Conservation (phyloP, 2,797 vertebrate species). For the Denticeps clupeoides region DNA sequence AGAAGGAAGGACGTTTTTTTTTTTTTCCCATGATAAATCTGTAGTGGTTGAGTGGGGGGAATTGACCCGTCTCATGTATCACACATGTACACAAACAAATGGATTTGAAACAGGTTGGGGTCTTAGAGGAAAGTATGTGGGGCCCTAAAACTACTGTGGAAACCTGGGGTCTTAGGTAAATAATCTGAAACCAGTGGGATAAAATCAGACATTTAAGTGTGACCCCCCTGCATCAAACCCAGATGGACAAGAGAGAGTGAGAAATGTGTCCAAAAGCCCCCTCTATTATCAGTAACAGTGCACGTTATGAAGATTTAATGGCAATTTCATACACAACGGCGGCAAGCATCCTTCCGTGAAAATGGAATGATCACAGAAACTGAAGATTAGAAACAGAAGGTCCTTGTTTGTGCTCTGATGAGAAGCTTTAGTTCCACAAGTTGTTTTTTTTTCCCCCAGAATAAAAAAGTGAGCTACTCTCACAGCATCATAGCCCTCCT, state of each 20-base stretch:
- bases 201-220: conserved; percentile 35
- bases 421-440: not conserved
- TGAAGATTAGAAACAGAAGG: conserved; percentile 34
- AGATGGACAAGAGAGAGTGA: conserved; percentile 17
- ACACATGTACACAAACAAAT: conserved; percentile 40
- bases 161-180: conserved; percentile 32
- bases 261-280: conserved; percentile 14
- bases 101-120: conserved; percentile 27
- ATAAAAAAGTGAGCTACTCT: no score
- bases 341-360: conserved; percentile 35
- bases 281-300: not conserved
- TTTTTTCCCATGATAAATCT: conserved; percentile 4
- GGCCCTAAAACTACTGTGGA: conserved; percentile 15
- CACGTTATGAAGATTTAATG: conserved; percentile 3
- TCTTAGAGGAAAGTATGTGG: conserved; percentile 16
- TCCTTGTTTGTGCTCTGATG: conserved; percentile 30
- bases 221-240: conserved; percentile 21
- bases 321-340: conserved; percentile 29
- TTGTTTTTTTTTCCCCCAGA: not conserved
- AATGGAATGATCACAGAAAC: conserved; percentile 18
- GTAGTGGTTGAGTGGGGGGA: conserved; percentile 15
- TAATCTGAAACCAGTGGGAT: conserved; percentile 42
- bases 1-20: no score
- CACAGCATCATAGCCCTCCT: no score
- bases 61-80: conserved; percentile 39